Percentiles rank a stretch among this genome's conserved stretches.
phyloP scores from a whole-genome alignment of 1,140 invertebrate species.

The Calephelis virginiensis region DNA sequence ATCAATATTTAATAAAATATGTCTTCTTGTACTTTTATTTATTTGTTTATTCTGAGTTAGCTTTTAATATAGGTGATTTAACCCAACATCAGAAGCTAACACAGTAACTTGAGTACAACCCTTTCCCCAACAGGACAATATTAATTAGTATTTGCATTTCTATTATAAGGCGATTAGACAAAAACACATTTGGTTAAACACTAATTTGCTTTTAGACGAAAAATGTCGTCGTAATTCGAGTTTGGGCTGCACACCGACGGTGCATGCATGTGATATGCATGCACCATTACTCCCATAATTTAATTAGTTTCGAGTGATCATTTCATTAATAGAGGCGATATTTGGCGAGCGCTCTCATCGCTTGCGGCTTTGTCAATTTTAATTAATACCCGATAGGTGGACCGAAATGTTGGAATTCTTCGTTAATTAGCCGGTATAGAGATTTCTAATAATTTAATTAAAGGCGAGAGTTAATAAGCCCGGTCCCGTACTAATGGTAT shows the following conservation, averaged over 20 bases:
- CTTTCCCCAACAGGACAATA: too few relatives aligned
- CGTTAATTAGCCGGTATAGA: conserved; percentile 71
- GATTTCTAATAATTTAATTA: conserved; percentile 78
- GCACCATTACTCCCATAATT: conserved; percentile 77
- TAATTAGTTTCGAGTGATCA: conserved; percentile 77
- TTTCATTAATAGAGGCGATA: conserved; percentile 75
- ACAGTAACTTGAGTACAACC: too few relatives aligned
- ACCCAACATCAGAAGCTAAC: too few relatives aligned
- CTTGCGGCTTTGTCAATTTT: conserved; percentile 75
- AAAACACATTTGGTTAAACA: conserved; percentile 15
- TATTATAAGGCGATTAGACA: too few relatives aligned
- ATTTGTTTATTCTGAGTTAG: too few relatives aligned
- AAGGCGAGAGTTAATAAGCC: conserved; percentile 69
- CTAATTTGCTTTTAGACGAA: conserved; percentile 2
- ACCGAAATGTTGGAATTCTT: conserved; percentile 76
- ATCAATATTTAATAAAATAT: too few relatives aligned
- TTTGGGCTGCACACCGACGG: conserved; percentile 43
- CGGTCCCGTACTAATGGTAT: conserved; percentile 56
- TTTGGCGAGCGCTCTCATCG: conserved; percentile 61
- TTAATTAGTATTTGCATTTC: too few relatives aligned
- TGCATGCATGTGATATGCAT: conserved; percentile 57
- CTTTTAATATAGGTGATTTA: too few relatives aligned
- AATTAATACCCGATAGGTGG: conserved; percentile 74
- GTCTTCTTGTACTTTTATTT: too few relatives aligned
- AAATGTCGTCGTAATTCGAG: conserved; percentile 43